Base-by-base conservation (phyloP, 2,113 vertebrate species). In the Albula goreensis region DNA sequence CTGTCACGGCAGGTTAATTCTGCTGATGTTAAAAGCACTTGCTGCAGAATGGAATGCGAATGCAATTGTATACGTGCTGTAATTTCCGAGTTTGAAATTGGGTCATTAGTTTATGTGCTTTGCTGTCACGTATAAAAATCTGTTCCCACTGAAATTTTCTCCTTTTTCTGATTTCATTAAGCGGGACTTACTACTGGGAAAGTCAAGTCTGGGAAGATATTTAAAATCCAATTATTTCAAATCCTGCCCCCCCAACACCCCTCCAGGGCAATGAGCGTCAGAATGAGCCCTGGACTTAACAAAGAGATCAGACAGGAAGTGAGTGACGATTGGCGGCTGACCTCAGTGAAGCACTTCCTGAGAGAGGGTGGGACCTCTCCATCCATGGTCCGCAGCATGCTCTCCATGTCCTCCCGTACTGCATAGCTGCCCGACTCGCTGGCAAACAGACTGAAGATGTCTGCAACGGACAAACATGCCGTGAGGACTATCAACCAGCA, bases 401-500 rank as follows among this genome's bases (percentile, higher is more conserved):
- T 97, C 93, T 99, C 98, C 93, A 99, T 98, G 88, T 99, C 98
- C 88, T 99, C 98, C 83, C 96, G 97, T 88, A 97, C 92, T 86
- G 97, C 96, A 92, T 97, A 97, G 92, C 96, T 97, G 41, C 98
- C 96, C 15, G 97, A 97, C 92, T 99, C 98, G 79, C 96, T 98
- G 90, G 98, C 97, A 89, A 99, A 99, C 86, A 99, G 96, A 93
- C 98, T 99, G 94, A 99, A 99, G 93, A 99, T 99, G 90, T 99
- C 98, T 99, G 94, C 84, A 89, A 85, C 31, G 87, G 82, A 84
- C 60, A 48, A 4, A 89, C 48, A 89, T 66, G 87, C 19, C 80
- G 25, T 77, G 4, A 4, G 2, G 70, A 8, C 70, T 2, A 74
- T 66, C 70, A 74, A 5, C 11, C n/a, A 8, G 70, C n/a, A 31